Conservation (phyloP, 2,797 vertebrate species). For the Urocyon cinereoargenteus region DNA sequence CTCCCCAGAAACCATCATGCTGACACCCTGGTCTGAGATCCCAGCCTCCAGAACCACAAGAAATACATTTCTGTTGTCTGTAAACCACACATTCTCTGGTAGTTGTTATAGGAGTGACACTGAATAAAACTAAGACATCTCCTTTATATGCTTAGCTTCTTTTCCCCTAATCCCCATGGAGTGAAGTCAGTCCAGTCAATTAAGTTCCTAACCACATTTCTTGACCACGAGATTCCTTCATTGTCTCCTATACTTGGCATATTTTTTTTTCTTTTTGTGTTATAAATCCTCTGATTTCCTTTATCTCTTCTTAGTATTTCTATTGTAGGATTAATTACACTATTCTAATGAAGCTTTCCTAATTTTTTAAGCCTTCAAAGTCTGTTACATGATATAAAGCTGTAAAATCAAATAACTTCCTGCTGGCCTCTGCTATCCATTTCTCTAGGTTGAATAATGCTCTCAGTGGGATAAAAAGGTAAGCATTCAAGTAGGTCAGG, state of each 20-base stretch:
- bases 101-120: not conserved
- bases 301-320: slow-evolving; percentile 35
- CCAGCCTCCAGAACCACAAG: not conserved
- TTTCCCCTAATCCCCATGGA: not conserved
- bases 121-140: not conserved
- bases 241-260: not conserved
- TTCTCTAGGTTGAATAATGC: slow-evolving; percentile 68
- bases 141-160: not conserved
- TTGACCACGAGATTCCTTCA: not conserved
- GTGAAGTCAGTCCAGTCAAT: slow-evolving; percentile 1
- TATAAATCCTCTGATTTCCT: not conserved
- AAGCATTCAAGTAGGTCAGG: slow-evolving; percentile 78
- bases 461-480: slow-evolving; percentile 67
- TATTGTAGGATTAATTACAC: slow-evolving; percentile 63
- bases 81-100: not conserved
- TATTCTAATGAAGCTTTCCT: slow-evolving; percentile 21
- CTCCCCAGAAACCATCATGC: not conserved
- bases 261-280: not conserved
- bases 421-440: slow-evolving; percentile 40
- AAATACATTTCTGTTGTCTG: not conserved
- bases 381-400: slow-evolving; percentile 31
- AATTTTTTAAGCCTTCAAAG: slow-evolving; percentile 43
- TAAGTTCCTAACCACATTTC: slow-evolving; percentile 7
- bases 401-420: slow-evolving; percentile 45
- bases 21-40: not conserved